Percentiles rank a stretch among this genome's conserved stretches.
phyloP scores from a whole-genome alignment of 1,140 invertebrate genomes.

The Drosophila tani region DNA sequence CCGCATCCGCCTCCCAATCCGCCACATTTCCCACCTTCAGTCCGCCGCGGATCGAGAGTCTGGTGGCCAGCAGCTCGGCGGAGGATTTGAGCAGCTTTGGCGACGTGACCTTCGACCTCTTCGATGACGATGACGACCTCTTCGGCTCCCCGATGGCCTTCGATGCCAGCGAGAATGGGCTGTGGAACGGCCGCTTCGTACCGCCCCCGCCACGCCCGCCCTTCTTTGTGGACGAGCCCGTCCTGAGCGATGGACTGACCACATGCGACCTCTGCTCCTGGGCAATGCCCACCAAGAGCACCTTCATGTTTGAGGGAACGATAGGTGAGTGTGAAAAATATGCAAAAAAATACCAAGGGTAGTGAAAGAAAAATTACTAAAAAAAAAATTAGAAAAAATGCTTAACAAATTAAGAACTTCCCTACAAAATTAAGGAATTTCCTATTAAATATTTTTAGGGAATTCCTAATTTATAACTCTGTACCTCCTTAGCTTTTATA shows the following conservation, averaged over 20 bases:
- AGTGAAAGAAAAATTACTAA: too few relatives aligned
- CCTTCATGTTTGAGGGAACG: slow-evolving; percentile 84
- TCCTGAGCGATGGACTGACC: slow-evolving; percentile 88
- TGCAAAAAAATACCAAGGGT: background rate
- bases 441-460: too few relatives aligned
- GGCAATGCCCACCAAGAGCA: slow-evolving; percentile 86
- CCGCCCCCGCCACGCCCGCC: slow-evolving; percentile 89
- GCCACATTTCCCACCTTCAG: slow-evolving; percentile 66
- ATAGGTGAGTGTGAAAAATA: slow-evolving; percentile 71
- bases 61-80: slow-evolving; percentile 79
- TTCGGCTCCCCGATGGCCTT: slow-evolving; percentile 86
- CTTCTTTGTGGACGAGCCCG: slow-evolving; percentile 87
- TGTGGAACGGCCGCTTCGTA: slow-evolving; percentile 89
- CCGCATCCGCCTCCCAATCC: slow-evolving; percentile 16
- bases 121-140: slow-evolving; percentile 87
- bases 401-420: too few relatives aligned
- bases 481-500: background rate
- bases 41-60: slow-evolving; percentile 73
- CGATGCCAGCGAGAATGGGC: slow-evolving; percentile 87
- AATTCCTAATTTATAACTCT: too few relatives aligned
- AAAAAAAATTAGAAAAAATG: too few relatives aligned
- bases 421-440: too few relatives aligned
- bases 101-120: slow-evolving; percentile 83
- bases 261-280: slow-evolving; percentile 90
- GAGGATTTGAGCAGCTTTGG: slow-evolving; percentile 78